Evolutionary conservation across 2,888 invertebrate genomes (phyloP).

Genomic region (Cheilosia pagana): DNA sequence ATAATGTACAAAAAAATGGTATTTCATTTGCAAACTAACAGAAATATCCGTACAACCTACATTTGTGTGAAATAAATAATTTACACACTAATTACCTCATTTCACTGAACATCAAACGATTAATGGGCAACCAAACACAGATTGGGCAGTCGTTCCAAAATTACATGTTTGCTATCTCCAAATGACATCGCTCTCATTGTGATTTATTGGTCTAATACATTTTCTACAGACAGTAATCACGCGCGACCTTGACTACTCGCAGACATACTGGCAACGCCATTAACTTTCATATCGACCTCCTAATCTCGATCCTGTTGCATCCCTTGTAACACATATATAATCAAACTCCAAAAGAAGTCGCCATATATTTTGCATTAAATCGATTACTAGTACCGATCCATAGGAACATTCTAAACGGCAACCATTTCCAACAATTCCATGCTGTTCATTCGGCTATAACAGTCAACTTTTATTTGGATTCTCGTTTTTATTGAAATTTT

Average conservation of each 20-base stretch:
- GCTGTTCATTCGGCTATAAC: conserved; percentile 39
- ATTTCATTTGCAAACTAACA: conserved; percentile 12
- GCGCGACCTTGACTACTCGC: conserved; percentile 2
- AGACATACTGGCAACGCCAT: not conserved
- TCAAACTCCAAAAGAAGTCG: not conserved
- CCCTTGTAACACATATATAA: not conserved
- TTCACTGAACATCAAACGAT: not conserved
- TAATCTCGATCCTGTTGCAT: conserved; percentile 41
- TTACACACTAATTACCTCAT: conserved; percentile 18
- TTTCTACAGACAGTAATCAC: not conserved
- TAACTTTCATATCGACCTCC: not conserved
- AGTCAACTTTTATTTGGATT: conserved; percentile 58
- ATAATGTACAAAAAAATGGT: not conserved
- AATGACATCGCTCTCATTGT: not conserved
- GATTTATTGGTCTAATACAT: not conserved
- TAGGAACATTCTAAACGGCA: conserved; percentile 3
- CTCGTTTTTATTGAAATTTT: conserved; percentile 63
- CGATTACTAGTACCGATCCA: conserved; percentile 13
- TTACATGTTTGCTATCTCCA: not conserved
- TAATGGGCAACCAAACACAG: not conserved
- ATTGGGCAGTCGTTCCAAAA: conserved; percentile 3
- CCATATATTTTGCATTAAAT: conserved; percentile 24
- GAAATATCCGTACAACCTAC: not conserved
- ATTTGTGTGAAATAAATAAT: conserved; percentile 19
- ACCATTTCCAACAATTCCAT: conserved; percentile 31